Base-by-base conservation (phyloP, 2,113 vertebrate genomes). In the Salvelinus alpinus region DNA sequence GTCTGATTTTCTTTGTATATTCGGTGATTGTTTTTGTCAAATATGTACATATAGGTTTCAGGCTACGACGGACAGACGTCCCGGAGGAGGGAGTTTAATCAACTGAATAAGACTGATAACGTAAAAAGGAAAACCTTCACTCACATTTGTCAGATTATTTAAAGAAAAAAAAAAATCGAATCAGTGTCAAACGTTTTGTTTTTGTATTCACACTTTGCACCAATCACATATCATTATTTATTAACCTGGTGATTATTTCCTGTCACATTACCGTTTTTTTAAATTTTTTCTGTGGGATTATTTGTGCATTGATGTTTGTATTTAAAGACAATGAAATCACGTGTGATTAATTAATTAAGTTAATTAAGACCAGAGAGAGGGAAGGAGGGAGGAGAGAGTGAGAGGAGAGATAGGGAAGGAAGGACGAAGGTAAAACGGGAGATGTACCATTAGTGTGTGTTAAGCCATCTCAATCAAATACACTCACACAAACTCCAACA, bases 31-130 rank as follows among this genome's bases (percentile, higher is more conserved):
- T 97, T 95, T 95, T 95, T 93, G 96, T 98, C 97, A 97, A 97
- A 98, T 97, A 95, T 98, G 97, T 98, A 98, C 95, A 98, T 97
- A 97, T 91, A 95, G 95, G 95, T 96, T 51, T 96, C 96, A 94
- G 94, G 87, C 94, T 95, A 93, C 27, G 27, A 29, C 27, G 27
- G 27, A 29, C 31, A 34, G 31, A 6, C 0, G 5, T 31, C 5
- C 5, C 92, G 89, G 94, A 93, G 29, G 29, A 29, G 29, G 29
- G 93, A 94, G 95, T 95, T 93, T 94, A 93, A 95, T 95, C 94
- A 94, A 95, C 94, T 94, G 94, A 87, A 80, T 76, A 81, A 81
- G 85, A 86, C 85, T 24, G 85, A 86, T 83, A 86, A 82, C 86
- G 95, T 92, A 92, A 88, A 69, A 89, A 84, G 83, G 83, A 29